Conservation (phyloP, 2,888 invertebrate species). For the Leptinotarsa peninsularis region DNA sequence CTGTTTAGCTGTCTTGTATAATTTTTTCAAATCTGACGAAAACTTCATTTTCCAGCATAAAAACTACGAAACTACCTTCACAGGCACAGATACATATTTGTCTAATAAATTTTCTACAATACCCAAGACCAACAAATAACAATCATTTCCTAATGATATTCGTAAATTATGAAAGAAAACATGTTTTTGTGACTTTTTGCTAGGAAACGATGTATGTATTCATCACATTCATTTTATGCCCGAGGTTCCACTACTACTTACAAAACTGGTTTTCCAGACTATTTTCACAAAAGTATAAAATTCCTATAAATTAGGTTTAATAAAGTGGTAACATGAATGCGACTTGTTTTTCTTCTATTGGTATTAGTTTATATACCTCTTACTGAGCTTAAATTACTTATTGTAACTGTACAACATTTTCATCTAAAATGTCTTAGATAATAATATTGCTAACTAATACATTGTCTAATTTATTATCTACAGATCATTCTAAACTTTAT, state of each 20-base stretch:
- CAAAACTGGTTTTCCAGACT: background rate
- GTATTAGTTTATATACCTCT: background rate
- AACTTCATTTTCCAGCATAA: too few relatives aligned
- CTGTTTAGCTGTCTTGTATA: constrained; percentile 56
- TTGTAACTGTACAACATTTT: constrained; percentile 50
- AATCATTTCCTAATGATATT: background rate
- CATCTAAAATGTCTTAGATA: constrained; percentile 30
- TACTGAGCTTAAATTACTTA: constrained; percentile 33
- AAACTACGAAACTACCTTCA: too few relatives aligned
- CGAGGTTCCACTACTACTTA: too few relatives aligned
- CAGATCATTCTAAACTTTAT: constrained; percentile 23
- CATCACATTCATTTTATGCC: background rate
- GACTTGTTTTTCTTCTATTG: background rate
- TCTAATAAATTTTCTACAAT: too few relatives aligned
- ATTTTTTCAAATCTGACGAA: background rate
- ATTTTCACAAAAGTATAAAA: constrained; percentile 50
- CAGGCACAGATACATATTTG: too few relatives aligned
- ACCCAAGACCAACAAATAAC: too few relatives aligned
- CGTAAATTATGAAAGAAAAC: background rate
- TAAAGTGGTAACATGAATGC: background rate
- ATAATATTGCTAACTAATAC: constrained; percentile 58
- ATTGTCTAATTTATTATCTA: constrained; percentile 44
- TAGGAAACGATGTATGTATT: background rate
- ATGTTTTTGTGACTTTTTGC: background rate
- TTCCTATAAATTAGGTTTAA: constrained; percentile 38